Base-by-base conservation (phyloP, 2,888 invertebrate genomes). In the Drosophila meridiana region DNA sequence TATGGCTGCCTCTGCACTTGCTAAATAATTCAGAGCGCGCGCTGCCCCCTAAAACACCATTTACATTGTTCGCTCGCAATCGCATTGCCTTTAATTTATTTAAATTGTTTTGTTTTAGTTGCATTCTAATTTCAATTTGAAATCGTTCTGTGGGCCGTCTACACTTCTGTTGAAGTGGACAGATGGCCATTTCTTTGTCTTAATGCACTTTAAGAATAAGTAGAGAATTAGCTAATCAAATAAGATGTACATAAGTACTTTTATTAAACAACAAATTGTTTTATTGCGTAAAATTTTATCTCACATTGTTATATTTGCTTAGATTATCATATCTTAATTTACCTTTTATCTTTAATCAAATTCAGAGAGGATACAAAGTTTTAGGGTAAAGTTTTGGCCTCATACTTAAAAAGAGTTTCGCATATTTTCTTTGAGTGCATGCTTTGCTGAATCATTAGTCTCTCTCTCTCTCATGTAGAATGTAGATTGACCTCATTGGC, bases 121-220 rank as follows among this genome's bases (percentile, higher is more conserved):
- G 71, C 80, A 87, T 43, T 80, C 76, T 75, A 84, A 87, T 87
- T 87, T 85, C 81, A 87, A 87, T 87, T 88, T 64, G 55, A 76
- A 89, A 81, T 77, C 72, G 75, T 73, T 52, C 34, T 66, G 20
- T 11, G 58, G 14, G 6, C 11, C 48, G 43, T 8, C 63, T 36
- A 40, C 42, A 42, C 56, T 32, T 30, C 5, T 30, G 6, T 28
- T 32, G 6, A 40, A 42, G 9, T 13, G 20, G 34, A 38, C 2
- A 55, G 9, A 28, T 52, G 73, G 63, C 36, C 71, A 55, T 65
- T 69, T 72, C 65, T 73, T 67, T 73, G 74, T 75, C 50, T 14
- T 8, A 28, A 6, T 42, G 3, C 56, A 42, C 56, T 42, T 7
- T 6, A 42, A 56, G 26, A 56, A 42, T 9, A 30, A 3, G 2